Base-by-base conservation (phyloP, 2,888 invertebrate genomes). In the Lochmaea capreae region DNA sequence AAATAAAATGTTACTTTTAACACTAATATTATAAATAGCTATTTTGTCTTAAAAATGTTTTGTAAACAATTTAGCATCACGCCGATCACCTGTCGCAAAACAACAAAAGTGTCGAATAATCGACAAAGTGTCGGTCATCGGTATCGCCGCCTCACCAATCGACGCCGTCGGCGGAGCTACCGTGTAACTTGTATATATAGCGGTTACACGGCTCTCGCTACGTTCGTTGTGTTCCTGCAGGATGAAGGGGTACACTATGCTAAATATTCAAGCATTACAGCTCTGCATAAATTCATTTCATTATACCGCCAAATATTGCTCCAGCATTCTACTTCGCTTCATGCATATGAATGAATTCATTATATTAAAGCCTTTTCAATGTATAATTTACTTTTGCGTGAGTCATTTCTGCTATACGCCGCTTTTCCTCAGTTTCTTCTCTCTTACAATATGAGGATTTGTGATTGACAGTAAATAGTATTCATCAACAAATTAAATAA, bases 321-420 rank as follows among this genome's bases (percentile, higher is more conserved):
- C 89, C 86, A 85, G 86, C 87, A 86, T 86, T 87, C 87, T 86
- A 84, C 85, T 86, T 84, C 84, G 86, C 85, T 89, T 90, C 90
- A 90, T 90, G 90, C 90, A 90, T 90, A 90, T 90, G 90, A 89
- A 90, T 89, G 89, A 89, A 89, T 90, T 90, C 90, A 90, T 90
- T 90, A 90, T 90, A 90, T 90, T 89, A 90, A 89, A 90, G 89
- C 90, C 89, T 87, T 89, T 90, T 90, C 90, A 89, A 90, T 90
- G 90, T 90, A 90, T 90, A 90, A 90, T 90, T 90, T 90, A 90
- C 90, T 90, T 90, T 90, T 90, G 89, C 89, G 89, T 89, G 90
- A 90, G 89, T 90, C 90, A 90, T 89, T 90, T 90, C 89, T 89
- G 86, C 85, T 84, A 69, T 62, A 69, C 85, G 83, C 85, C 84